Percentiles rank a stretch among this genome's conserved stretches.
Conservation (phyloP, 2,797 vertebrate species). For the Myotis vivesi region DNA sequence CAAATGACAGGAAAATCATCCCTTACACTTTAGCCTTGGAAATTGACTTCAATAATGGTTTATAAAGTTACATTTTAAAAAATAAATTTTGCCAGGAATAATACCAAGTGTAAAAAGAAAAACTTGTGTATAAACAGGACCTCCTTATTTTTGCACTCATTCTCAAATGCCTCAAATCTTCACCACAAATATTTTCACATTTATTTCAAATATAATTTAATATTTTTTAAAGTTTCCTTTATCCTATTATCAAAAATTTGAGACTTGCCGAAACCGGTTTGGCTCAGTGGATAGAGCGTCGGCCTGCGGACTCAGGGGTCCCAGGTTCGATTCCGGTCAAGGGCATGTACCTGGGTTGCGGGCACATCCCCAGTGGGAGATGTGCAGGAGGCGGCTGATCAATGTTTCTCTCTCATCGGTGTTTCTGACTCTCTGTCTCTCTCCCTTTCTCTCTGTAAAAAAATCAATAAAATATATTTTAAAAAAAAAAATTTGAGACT, state of each 20-base stretch:
- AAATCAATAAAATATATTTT: too few relatives aligned
- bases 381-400: too few relatives aligned
- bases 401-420: too few relatives aligned
- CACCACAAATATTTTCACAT: not conserved
- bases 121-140: not conserved
- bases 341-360: too few relatives aligned
- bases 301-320: too few relatives aligned
- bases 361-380: too few relatives aligned
- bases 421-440: too few relatives aligned
- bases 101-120: slow-evolving; percentile 44
- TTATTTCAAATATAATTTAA: not conserved
- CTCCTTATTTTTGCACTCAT: not conserved
- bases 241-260: not conserved
- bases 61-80: not conserved
- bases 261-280: too few relatives aligned
- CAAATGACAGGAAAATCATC: slow-evolving; percentile 38
- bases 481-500: not conserved
- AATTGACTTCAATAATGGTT: slow-evolving; percentile 18
- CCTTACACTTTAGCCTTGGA: slow-evolving; percentile 31
- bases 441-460: too few relatives aligned
- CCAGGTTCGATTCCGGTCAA: too few relatives aligned
- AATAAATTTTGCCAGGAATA: slow-evolving; percentile 36
- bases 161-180: slow-evolving; percentile 4
- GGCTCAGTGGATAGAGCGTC: too few relatives aligned
- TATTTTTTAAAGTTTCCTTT: slow-evolving; percentile 26